phyloP scores from a whole-genome alignment of 2,113 vertebrate species.

The Athene cunicularia region DNA sequence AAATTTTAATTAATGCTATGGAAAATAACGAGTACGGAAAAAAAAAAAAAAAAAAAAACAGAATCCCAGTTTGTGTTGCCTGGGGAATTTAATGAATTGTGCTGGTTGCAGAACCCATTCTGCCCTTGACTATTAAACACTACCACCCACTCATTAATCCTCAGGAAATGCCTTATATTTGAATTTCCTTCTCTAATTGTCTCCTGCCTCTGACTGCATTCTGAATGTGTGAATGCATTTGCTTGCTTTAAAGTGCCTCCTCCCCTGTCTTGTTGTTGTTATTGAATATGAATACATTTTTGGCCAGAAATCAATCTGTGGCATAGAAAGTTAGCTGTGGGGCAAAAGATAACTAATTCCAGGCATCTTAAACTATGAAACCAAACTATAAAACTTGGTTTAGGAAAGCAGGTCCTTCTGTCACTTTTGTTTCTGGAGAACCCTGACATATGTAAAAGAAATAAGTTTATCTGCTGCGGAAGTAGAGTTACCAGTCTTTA shows the following conservation, averaged over 20 bases:
- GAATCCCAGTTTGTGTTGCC: conserved; percentile 18
- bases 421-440: not conserved
- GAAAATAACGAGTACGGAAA: not conserved
- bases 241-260: not conserved
- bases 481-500: not conserved
- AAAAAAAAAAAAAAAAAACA: not conserved
- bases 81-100: conserved; percentile 49
- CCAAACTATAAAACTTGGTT: not conserved
- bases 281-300: not conserved
- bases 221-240: conserved; percentile 12
- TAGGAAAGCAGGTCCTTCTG: not conserved
- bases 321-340: not conserved
- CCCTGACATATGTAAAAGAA: not conserved
- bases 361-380: not conserved
- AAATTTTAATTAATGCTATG: conserved; percentile 8
- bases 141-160: conserved; percentile 54
- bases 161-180: conserved; percentile 57
- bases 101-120: conserved; percentile 18
- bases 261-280: not conserved
- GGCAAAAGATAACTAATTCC: not conserved
- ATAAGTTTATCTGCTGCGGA: not conserved
- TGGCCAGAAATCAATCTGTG: not conserved
- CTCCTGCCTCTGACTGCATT: conserved; percentile 7
- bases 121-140: conserved; percentile 21
- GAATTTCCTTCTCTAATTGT: conserved; percentile 58